These are phyloP conservation scores for Hippopotamus amphibius DNA, from an alignment of 2,113 vertebrate genomes.

Conservation along the genomic window DNA sequence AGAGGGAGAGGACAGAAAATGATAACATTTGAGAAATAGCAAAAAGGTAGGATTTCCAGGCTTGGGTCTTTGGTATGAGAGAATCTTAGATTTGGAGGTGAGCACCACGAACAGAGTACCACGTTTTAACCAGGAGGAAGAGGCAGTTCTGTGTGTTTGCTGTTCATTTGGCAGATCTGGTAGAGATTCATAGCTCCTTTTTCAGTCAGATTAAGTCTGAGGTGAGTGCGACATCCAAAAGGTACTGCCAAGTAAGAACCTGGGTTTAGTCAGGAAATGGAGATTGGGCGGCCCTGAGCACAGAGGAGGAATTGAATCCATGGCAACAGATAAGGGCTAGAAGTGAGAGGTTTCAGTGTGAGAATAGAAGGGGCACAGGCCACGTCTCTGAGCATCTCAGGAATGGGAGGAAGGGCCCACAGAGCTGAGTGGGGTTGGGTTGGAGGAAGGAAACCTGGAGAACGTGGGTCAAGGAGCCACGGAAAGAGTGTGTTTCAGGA, in stretches of 20 bases:
- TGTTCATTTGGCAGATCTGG: not conserved
- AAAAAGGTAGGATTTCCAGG: not conserved
- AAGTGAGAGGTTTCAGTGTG: not conserved
- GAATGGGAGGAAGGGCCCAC: not conserved
- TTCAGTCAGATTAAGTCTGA: not conserved
- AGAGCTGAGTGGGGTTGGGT: rapidly evolving
- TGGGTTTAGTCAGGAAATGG: not conserved
- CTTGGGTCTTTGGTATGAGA: not conserved
- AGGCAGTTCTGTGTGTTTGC: not conserved
- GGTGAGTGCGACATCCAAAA: rapidly evolving
- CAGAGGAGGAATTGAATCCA: not conserved
- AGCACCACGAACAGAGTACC: not conserved
- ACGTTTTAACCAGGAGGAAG: not conserved
- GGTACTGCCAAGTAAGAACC: not conserved
- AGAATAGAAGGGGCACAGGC: not conserved
- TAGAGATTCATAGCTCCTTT: not conserved
- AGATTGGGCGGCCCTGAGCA: not conserved
- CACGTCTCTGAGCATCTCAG: not conserved
- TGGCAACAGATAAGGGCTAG: not conserved
- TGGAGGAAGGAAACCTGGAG: not conserved
- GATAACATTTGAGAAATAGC: not conserved
- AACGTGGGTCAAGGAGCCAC: not conserved
- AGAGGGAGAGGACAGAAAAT: not conserved
- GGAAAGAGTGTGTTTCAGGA: not conserved
- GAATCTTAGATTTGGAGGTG: not conserved